Evolutionary conservation across 1,140 invertebrate genomes (phyloP).

Genomic region (Cepaea nemoralis): DNA sequence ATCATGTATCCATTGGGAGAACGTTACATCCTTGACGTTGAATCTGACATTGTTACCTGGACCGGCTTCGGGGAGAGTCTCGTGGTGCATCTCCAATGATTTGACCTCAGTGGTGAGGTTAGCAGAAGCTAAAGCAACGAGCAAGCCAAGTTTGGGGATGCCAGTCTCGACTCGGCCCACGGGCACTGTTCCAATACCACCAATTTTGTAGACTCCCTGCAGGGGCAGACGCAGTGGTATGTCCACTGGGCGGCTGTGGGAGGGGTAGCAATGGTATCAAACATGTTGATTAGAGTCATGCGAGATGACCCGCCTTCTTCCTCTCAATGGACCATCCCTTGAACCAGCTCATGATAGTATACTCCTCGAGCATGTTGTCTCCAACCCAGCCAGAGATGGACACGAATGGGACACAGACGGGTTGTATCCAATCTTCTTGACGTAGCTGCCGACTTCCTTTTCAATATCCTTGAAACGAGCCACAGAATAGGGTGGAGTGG

Average conservation of each 20-base stretch:
- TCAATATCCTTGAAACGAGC: constrained; percentile 95
- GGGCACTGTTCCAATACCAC: constrained; percentile 98
- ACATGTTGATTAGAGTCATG: constrained; percentile 90
- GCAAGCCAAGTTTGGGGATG: constrained; percentile 95
- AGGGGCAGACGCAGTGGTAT: constrained; percentile 95
- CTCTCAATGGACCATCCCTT: no score
- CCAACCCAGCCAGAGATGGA: no score
- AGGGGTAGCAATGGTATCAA: constrained; percentile 98
- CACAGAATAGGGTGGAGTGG: constrained; percentile 95
- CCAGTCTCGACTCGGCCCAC: no score
- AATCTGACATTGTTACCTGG: no score
- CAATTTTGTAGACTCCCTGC: constrained; percentile 99
- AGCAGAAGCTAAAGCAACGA: constrained; percentile 94
- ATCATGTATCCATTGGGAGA: no score
- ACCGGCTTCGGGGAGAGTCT: constrained; percentile 92
- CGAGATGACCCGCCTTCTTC: constrained; percentile 86
- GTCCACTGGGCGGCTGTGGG: constrained; percentile 91
- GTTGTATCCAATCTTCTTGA: no score
- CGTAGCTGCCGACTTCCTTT: no score
- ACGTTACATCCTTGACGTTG: no score
- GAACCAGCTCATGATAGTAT: constrained; percentile 95
- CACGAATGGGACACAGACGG: no score
- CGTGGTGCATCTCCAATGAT: constrained; percentile 99
- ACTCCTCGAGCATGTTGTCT: constrained; percentile 91
- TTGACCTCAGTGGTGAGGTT: constrained; percentile 97